These are phyloP conservation scores for Oscheius sp. DNA, from an alignment of 2,888 invertebrate species.

Conservation along the genomic window DNA sequence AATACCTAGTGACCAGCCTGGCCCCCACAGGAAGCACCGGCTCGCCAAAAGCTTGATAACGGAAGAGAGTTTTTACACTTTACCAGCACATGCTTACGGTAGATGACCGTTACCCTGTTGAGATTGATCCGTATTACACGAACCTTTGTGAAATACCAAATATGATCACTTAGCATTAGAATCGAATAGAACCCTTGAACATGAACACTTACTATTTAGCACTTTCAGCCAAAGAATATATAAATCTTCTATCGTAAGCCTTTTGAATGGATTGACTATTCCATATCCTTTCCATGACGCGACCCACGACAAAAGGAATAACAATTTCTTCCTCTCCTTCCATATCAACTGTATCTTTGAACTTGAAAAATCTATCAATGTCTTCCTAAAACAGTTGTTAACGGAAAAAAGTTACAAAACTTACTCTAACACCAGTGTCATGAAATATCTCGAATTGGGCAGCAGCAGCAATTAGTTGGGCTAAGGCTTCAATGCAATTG, in stretches of 20 bases:
- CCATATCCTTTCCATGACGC: slow-evolving; percentile 61
- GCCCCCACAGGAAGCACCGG: too few species aligned
- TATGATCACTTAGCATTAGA: too few species aligned
- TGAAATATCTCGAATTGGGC: slow-evolving; percentile 41
- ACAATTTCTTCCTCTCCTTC: slow-evolving; percentile 47
- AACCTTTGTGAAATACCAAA: too few species aligned
- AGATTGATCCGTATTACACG: too few species aligned
- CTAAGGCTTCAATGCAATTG: slow-evolving; percentile 55
- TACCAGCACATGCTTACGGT: too few species aligned
- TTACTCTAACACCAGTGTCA: slow-evolving; percentile 52
- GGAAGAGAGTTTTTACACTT: too few species aligned
- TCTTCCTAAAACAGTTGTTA: slow-evolving; percentile 53
- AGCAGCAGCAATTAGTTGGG: slow-evolving; percentile 53
- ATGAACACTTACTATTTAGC: slow-evolving; percentile 55
- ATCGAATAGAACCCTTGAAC: not conserved
- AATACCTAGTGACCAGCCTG: too few species aligned
- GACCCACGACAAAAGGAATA: slow-evolving; percentile 52
- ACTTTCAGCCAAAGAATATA: slow-evolving; percentile 53
- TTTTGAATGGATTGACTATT: slow-evolving; percentile 44
- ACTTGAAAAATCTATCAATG: slow-evolving; percentile 51
- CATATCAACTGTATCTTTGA: slow-evolving; percentile 36
- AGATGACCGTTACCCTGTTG: too few species aligned
- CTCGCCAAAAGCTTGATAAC: too few species aligned
- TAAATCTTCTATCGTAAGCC: slow-evolving; percentile 51
- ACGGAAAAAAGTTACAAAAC: not conserved